A percentile compares a stretch with the other conserved stretches of the same genome.
phyloP scores from a whole-genome alignment of 53 echinoderm and acorn worm species.

The Astropecten irregularis region DNA sequence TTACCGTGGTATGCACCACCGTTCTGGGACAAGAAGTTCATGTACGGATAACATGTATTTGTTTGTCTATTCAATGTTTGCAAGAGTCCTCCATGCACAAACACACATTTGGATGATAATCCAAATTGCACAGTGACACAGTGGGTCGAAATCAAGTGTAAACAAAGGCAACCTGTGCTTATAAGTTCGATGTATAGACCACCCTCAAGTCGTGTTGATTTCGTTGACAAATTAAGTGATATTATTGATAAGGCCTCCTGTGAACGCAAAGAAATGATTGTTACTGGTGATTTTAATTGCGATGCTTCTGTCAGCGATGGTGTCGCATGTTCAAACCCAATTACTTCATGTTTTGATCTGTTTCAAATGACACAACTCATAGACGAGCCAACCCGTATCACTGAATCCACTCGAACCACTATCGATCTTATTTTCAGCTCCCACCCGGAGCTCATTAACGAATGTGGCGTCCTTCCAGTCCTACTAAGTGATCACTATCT shows the following conservation, averaged over 20 bases:
- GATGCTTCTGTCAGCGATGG: too few species aligned
- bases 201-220: background rate
- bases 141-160: too few species aligned
- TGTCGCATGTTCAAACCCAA: background rate
- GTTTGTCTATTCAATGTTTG: too few species aligned
- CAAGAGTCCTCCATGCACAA: too few species aligned
- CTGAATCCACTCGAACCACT: constrained; percentile 16
- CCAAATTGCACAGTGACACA: too few species aligned
- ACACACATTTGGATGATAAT: too few species aligned
- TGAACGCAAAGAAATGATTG: background rate
- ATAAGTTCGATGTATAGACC: background rate
- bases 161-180: too few species aligned
- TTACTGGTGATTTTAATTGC: background rate
- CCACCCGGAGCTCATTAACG: constrained; percentile 28
- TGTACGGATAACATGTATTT: too few species aligned
- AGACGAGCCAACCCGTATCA: constrained; percentile 15
- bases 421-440: constrained; percentile 46
- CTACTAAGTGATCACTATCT: constrained; percentile 38
- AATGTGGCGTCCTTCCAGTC: constrained; percentile 28
- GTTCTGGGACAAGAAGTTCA: too few species aligned
- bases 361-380: constrained; percentile 39
- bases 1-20: too few species aligned
- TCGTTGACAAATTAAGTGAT: background rate
- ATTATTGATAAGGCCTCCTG: background rate
- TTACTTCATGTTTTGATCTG: constrained; percentile 21